Evolutionary conservation across 2,113 vertebrate species (phyloP).

Genomic region (Melanostigma gelatinosum): DNA sequence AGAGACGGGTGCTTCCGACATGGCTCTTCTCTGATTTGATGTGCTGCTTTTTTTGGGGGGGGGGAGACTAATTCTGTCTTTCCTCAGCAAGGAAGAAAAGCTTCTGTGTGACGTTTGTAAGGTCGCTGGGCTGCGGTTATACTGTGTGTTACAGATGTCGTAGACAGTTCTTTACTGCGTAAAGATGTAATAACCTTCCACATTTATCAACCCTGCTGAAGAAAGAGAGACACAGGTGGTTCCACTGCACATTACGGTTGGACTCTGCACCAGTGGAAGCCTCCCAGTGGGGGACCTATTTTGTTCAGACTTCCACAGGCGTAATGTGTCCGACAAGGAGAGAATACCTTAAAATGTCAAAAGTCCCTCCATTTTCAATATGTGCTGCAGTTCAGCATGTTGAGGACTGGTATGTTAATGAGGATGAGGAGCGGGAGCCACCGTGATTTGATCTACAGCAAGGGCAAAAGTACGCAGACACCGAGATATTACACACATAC

Average conservation of each 20-base stretch:
- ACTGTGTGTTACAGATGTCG: neutral
- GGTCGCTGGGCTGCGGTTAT: conserved; percentile 10
- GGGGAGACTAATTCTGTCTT: conserved; percentile 48
- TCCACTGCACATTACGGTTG: neutral
- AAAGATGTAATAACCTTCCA: neutral
- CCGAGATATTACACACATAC: neutral
- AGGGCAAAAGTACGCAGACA: conserved; percentile 7
- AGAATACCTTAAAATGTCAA: conserved; percentile 1
- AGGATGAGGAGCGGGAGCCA: neutral
- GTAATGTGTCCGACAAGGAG: neutral
- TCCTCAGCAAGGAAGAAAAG: conserved; percentile 32
- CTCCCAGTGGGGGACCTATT: neutral
- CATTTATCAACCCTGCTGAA: neutral
- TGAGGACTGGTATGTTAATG: neutral
- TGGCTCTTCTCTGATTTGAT: conserved; percentile 53
- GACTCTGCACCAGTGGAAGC: conserved; percentile 1
- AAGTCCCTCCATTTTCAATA: conserved; percentile 4
- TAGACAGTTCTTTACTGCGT: neutral
- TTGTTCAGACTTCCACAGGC: neutral
- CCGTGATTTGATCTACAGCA: neutral
- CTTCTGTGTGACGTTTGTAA: conserved; percentile 35
- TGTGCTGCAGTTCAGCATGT: conserved; percentile 4
- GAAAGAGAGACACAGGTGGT: neutral
- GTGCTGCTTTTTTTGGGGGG: conserved; percentile 25
- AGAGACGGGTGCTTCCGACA: conserved; percentile 34